phyloP scores from a whole-genome alignment of 1,140 invertebrate species.

The Ceratitis capitata region DNA sequence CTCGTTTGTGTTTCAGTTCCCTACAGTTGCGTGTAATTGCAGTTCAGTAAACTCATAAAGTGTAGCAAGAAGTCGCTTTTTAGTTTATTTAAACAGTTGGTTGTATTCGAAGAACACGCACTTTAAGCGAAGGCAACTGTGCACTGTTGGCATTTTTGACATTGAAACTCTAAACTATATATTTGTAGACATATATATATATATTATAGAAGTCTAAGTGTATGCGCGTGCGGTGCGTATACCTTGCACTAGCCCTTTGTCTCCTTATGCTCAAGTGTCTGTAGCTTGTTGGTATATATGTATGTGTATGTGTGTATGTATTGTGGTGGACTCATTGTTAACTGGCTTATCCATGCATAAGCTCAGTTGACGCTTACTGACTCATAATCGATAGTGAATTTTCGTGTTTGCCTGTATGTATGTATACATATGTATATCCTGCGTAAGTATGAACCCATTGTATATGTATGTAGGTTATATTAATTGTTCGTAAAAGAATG shows the following conservation, averaged over 20 bases:
- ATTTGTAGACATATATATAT: not conserved
- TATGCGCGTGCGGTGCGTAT: not conserved
- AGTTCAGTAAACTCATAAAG: slow-evolving; percentile 27
- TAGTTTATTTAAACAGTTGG: not conserved
- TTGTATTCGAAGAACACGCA: not conserved
- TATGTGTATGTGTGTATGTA: not conserved
- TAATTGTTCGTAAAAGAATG: not conserved
- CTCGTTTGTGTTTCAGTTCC: not conserved
- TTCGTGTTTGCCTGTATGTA: not conserved
- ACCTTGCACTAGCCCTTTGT: not conserved
- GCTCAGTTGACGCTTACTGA: not conserved
- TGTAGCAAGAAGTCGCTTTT: too few relatives aligned
- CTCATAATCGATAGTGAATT: not conserved
- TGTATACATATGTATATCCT: too few relatives aligned
- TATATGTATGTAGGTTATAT: too few relatives aligned
- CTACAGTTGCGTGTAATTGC: not conserved
- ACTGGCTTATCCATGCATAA: not conserved
- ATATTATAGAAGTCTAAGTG: not conserved
- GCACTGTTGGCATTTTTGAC: not conserved
- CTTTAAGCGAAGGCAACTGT: not conserved
- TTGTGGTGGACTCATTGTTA: not conserved
- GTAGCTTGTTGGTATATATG: too few relatives aligned
- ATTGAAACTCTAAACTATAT: not conserved
- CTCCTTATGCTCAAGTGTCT: not conserved
- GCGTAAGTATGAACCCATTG: not conserved